A percentile compares a stretch with the other conserved stretches of the same genome.
Conservation (phyloP, 2,797 vertebrate genomes). For the Eulemur mongoz region DNA sequence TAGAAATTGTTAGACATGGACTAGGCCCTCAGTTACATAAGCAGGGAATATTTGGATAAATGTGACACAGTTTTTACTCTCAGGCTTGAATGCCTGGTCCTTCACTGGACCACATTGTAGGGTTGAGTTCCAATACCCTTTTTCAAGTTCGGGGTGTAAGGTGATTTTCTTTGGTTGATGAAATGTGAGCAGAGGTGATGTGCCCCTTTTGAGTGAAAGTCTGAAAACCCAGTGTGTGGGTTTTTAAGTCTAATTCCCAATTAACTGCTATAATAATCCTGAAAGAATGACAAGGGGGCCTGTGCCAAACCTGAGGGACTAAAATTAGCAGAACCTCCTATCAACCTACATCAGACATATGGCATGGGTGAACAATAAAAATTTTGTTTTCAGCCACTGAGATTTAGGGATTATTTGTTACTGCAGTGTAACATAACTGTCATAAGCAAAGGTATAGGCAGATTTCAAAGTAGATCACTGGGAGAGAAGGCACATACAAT, state of each 20-base stretch:
- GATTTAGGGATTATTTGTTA: background rate
- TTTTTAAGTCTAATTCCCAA: background rate
- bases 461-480: background rate
- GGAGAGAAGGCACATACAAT: background rate
- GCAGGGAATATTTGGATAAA: background rate
- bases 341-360: background rate
- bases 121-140: background rate
- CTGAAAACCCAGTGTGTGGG: background rate
- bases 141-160: background rate
- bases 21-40: background rate
- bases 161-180: background rate
- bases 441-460: background rate
- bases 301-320: background rate
- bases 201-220: background rate
- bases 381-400: background rate
- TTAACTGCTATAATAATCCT: background rate
- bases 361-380: background rate
- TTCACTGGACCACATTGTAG: rapidly evolving
- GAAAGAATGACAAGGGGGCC: background rate
- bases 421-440: background rate
- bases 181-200: background rate
- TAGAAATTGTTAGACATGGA: background rate
- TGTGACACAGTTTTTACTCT: background rate
- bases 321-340: background rate
- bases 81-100: background rate